A percentile compares a stretch with the other conserved stretches of the same genome.
Evolutionary conservation across 2,113 vertebrate genomes (phyloP).

Genomic region (Silurus meridionalis): DNA sequence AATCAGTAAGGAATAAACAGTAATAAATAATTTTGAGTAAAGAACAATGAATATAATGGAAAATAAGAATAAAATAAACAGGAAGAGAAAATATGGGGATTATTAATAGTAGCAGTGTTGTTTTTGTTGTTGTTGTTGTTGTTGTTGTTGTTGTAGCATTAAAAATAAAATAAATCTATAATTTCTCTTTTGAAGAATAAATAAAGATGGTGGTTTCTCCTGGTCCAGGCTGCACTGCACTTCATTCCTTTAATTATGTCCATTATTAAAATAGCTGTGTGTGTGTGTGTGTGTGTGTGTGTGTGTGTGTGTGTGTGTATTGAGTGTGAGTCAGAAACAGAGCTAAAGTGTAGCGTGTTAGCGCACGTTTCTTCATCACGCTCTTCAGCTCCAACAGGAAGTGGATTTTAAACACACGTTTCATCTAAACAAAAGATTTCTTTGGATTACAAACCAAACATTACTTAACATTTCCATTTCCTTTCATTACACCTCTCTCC

Average conservation of each 20-base stretch:
- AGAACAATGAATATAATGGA: neutral
- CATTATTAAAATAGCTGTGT: neutral
- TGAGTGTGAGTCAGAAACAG: neutral
- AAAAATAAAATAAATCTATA: no score
- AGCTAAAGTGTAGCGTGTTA: neutral
- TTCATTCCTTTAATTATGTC: neutral
- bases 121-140: no score
- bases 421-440: neutral
- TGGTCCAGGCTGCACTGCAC: neutral
- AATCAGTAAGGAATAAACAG: neutral
- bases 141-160: no score
- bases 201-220: neutral
- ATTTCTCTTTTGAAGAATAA: no score
- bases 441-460: neutral
- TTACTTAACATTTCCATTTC: conserved; percentile 5
- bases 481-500: neutral
- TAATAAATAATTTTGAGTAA: neutral
- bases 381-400: neutral
- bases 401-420: neutral
- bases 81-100: neutral
- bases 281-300: no score
- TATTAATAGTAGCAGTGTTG: no score
- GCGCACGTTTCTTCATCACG: neutral
- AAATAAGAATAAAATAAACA: neutral
- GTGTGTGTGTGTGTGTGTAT: no score